A percentile compares a stretch with the other conserved stretches of the same genome.
Evolutionary conservation across 2,888 invertebrate genomes (phyloP).

Genomic region (Teinopalpus imperialis): DNA sequence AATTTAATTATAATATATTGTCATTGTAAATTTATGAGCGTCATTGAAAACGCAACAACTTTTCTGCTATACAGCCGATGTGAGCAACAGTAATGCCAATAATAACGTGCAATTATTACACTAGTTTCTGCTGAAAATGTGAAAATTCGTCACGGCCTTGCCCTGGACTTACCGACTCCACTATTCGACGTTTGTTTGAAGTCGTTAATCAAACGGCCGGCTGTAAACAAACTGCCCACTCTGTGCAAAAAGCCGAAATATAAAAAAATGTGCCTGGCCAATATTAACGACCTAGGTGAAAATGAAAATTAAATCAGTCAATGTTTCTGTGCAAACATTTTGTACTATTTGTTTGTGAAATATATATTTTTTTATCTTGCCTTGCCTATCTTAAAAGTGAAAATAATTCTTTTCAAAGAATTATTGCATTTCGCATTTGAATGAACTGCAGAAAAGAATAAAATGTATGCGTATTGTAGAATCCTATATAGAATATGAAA

Average conservation of each 20-base stretch:
- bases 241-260: constrained; percentile 48
- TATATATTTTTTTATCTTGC: too few species aligned
- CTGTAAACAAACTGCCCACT: constrained; percentile 64
- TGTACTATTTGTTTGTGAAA: constrained; percentile 4
- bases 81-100: constrained; percentile 29
- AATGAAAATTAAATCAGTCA: constrained; percentile 30
- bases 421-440: too few species aligned
- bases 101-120: constrained; percentile 32
- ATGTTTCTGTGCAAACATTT: constrained; percentile 22
- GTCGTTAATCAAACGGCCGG: constrained; percentile 56
- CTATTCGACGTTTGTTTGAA: constrained; percentile 39
- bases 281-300: constrained; percentile 53
- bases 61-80: constrained; percentile 12
- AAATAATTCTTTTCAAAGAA: too few species aligned
- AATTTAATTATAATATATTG: constrained; percentile 8
- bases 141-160: constrained; percentile 59
- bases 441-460: too few species aligned
- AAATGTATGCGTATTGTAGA: too few species aligned
- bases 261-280: constrained; percentile 46
- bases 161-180: constrained; percentile 40
- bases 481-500: too few species aligned
- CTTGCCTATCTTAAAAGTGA: too few species aligned
- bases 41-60: constrained; percentile 11
- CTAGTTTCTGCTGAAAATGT: constrained; percentile 41
- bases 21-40: constrained; percentile 3